phyloP scores from a whole-genome alignment of 2,888 invertebrate genomes.

The Rhingia campestris region DNA sequence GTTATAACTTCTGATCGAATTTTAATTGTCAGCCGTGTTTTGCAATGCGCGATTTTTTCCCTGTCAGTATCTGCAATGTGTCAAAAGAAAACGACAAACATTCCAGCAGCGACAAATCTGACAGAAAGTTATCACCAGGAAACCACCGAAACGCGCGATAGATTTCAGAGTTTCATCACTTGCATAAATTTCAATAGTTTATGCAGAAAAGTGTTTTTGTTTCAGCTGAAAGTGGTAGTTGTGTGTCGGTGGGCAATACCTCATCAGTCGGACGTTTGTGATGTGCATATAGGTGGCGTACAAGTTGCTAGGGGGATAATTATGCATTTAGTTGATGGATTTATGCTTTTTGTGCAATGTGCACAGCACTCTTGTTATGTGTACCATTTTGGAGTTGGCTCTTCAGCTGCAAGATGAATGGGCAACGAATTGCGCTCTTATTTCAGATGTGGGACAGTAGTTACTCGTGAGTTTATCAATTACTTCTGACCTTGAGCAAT shows the following conservation, averaged over 20 bases:
- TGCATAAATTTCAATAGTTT: constrained; percentile 46
- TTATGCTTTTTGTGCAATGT: constrained; percentile 48
- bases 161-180: constrained; percentile 28
- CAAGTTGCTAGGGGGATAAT: constrained; percentile 38
- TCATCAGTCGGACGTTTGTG: constrained; percentile 1
- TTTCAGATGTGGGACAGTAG: constrained; percentile 36
- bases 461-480: constrained; percentile 36
- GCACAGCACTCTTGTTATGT: constrained; percentile 12
- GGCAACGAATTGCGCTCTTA: constrained; percentile 34
- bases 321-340: constrained; percentile 61
- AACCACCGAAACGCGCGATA: constrained; percentile 1
- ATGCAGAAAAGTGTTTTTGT: constrained; percentile 37
- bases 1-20: constrained; percentile 7
- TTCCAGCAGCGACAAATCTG: neutral
- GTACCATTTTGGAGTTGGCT: constrained; percentile 25
- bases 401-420: constrained; percentile 23
- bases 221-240: neutral
- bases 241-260: constrained; percentile 31
- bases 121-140: constrained; percentile 24
- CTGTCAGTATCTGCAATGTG: neutral
- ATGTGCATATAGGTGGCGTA: constrained; percentile 1
- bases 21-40: constrained; percentile 16
- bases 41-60: constrained; percentile 13
- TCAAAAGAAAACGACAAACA: neutral
- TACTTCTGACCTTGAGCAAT: constrained; percentile 47